phyloP scores from a whole-genome alignment of 2,113 vertebrate genomes.

The Panthera leo region DNA sequence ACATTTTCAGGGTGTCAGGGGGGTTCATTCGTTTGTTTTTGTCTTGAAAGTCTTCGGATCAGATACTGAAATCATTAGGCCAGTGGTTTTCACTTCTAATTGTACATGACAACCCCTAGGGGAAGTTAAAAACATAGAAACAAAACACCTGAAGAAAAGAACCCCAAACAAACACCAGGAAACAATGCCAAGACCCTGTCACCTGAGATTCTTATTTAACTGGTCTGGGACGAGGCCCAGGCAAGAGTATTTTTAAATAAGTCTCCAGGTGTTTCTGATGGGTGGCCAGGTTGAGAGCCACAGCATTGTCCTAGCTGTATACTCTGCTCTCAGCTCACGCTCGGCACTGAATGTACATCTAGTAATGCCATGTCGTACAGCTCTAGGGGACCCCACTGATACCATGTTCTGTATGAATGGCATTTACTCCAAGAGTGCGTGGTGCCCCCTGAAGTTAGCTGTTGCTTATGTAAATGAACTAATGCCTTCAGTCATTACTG shows the following conservation, averaged over 20 bases:
- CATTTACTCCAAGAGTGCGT: background rate
- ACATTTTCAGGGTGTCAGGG: background rate
- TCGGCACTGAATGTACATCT: background rate
- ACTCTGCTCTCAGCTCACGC: background rate
- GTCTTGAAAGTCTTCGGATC: background rate
- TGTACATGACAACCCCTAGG: background rate
- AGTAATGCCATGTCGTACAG: background rate
- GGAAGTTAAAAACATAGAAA: conserved; percentile 29
- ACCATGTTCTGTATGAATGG: background rate
- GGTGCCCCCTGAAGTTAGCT: background rate
- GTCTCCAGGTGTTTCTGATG: background rate
- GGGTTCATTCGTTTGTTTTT: conserved; percentile 1
- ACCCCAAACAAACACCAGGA: background rate
- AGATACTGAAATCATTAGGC: background rate
- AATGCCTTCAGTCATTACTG: background rate
- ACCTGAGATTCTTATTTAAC: background rate
- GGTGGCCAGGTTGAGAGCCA: background rate
- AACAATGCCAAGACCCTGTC: background rate
- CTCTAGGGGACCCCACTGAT: background rate
- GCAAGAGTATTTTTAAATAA: background rate
- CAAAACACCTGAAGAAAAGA: background rate
- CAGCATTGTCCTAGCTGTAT: background rate
- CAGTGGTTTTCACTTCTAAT: background rate
- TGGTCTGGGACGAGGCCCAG: background rate
- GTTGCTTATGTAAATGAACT: background rate